Evolutionary conservation across 2,797 vertebrate genomes (phyloP).

Genomic region (Peromyscus attwateri): DNA sequence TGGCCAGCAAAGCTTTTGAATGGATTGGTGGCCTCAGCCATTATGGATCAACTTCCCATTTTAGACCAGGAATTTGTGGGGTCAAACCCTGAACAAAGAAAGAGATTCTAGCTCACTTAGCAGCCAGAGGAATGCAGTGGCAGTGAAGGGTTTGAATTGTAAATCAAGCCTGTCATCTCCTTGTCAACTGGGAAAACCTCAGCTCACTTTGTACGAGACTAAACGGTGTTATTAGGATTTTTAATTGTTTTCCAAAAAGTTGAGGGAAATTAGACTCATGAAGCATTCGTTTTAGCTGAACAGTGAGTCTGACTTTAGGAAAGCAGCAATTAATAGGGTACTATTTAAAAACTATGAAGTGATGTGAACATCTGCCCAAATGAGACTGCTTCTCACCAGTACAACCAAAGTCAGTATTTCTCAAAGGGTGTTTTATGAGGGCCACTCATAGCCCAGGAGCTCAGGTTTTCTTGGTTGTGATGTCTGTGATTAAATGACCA

Average conservation of each 20-base stretch:
- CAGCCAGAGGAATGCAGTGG: constrained; percentile 50
- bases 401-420: background rate
- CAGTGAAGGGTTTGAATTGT: constrained; percentile 68
- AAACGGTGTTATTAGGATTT: constrained; percentile 60
- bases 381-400: background rate
- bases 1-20: constrained; percentile 66
- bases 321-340: constrained; percentile 29
- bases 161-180: constrained; percentile 80
- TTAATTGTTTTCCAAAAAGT: constrained; percentile 66
- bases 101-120: constrained; percentile 74
- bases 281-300: constrained; percentile 50
- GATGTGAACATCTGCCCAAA: background rate
- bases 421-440: background rate
- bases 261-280: constrained; percentile 36
- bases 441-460: background rate
- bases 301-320: constrained; percentile 61
- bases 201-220: constrained; percentile 38
- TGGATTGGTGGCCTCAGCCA: constrained; percentile 65
- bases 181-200: constrained; percentile 63
- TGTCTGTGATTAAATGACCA: background rate
- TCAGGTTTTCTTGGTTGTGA: background rate
- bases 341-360: constrained; percentile 38
- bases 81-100: constrained; percentile 74
- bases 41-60: constrained; percentile 73
- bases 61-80: constrained; percentile 79